Evolutionary conservation across 2,797 vertebrate genomes (phyloP).

Genomic region (Tamandua tetradactyla): DNA sequence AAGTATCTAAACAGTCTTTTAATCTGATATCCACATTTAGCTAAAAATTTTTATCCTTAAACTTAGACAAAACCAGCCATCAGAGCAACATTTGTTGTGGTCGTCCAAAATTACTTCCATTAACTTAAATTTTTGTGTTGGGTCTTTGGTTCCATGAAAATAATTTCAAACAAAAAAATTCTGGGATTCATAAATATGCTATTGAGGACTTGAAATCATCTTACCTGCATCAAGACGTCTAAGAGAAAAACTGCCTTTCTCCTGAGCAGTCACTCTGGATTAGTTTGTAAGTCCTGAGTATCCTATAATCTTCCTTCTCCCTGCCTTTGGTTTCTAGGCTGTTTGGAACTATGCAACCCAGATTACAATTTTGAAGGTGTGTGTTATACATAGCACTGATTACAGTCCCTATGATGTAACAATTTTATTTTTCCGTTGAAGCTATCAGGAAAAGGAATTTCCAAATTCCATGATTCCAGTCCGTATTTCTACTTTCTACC

Average conservation of each 20-base stretch:
- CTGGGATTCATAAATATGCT: background rate
- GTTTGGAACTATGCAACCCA: background rate
- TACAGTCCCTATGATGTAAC: background rate
- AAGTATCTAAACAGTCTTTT: background rate
- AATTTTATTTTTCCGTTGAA: background rate
- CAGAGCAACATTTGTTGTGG: background rate
- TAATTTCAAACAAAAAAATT: background rate
- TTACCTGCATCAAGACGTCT: background rate
- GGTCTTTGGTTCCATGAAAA: background rate
- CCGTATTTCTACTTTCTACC: background rate
- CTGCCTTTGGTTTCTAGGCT: background rate
- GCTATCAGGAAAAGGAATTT: background rate
- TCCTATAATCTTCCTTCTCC: background rate
- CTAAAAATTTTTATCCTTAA: background rate
- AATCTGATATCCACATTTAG: background rate
- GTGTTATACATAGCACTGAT: background rate
- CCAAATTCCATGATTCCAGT: background rate
- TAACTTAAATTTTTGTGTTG: background rate
- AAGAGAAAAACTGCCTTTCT: background rate
- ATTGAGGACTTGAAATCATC: background rate
- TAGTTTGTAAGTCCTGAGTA: background rate
- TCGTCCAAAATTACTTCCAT: background rate
- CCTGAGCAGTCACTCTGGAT: background rate
- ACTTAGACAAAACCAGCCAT: rapidly evolving
- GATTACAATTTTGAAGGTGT: background rate